A percentile compares a stretch with the other conserved stretches of the same genome.
These are phyloP conservation scores for Hippocampus zosterae DNA, from an alignment of 2,113 vertebrate genomes.

Conservation along the genomic window DNA sequence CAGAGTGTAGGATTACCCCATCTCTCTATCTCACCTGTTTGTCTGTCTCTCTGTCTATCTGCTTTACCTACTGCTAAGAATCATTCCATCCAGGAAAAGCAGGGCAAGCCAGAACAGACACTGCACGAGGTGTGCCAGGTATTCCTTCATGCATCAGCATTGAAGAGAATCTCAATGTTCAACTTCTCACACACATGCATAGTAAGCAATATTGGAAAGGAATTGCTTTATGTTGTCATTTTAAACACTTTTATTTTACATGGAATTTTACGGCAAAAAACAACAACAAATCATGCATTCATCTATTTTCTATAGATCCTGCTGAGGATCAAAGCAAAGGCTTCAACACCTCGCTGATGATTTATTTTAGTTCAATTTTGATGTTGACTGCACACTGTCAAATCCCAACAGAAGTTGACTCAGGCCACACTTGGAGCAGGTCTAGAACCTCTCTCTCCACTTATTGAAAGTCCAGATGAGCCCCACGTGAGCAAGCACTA, in stretches of 20 bases:
- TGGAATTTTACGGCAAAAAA: background rate
- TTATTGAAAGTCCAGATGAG: no score
- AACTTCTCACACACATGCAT: background rate
- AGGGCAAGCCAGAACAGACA: constrained; percentile 68
- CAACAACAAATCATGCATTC: background rate
- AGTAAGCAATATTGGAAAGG: background rate
- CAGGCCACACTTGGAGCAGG: background rate
- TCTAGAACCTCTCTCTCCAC: background rate
- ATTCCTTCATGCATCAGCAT: constrained; percentile 48
- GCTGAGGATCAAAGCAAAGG: background rate
- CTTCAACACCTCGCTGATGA: background rate
- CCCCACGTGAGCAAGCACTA: no score
- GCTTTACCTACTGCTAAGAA: constrained; percentile 57
- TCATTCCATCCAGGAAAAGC: constrained; percentile 62
- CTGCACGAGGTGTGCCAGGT: constrained; percentile 66
- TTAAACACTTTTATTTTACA: background rate
- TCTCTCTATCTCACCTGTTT: constrained; percentile 65
- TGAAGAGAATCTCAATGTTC: background rate
- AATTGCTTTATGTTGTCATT: background rate
- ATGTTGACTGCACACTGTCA: background rate
- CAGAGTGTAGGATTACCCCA: constrained; percentile 86
- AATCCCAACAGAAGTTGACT: background rate
- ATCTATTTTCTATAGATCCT: background rate
- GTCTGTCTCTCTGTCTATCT: constrained; percentile 33
- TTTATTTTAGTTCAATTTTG: background rate